These are phyloP conservation scores for Lasioglossum leucozonium DNA, from an alignment of 2,888 invertebrate genomes.

Conservation along the genomic window DNA sequence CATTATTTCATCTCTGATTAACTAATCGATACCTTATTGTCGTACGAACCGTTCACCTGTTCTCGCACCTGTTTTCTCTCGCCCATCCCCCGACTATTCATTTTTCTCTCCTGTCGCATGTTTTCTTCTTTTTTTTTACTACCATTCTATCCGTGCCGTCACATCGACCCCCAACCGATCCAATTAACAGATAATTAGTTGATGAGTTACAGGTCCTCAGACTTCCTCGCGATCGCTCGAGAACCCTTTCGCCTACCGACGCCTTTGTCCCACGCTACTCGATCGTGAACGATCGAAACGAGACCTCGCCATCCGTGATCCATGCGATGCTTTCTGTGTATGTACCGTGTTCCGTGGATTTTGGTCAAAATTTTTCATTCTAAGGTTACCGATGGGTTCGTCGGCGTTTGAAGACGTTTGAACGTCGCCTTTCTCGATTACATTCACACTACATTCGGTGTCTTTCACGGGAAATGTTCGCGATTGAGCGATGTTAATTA, in stretches of 20 bases:
- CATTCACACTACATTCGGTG: not conserved
- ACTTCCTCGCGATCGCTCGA: constrained; percentile 5
- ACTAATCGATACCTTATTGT: constrained; percentile 85
- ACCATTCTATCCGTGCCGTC: not conserved
- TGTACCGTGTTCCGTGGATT: not conserved
- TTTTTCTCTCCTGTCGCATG: not conserved
- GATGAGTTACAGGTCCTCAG: constrained; percentile 37
- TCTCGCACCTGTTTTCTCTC: constrained; percentile 38
- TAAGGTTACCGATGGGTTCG: not conserved
- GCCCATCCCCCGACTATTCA: not conserved
- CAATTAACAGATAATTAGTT: constrained; percentile 40
- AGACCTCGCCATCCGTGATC: not conserved
- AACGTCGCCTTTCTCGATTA: not conserved
- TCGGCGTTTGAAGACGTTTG: not conserved
- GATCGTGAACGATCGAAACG: not conserved
- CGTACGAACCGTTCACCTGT: constrained; percentile 83
- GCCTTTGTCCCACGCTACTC: constrained; percentile 10
- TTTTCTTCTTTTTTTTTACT: not conserved
- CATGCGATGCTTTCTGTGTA: not conserved
- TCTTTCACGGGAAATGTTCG: not conserved
- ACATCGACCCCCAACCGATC: not conserved
- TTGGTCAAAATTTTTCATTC: not conserved
- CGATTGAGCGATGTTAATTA: not conserved
- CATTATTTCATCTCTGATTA: constrained; percentile 81
- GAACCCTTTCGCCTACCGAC: constrained; percentile 9